Base-by-base conservation (phyloP, 2,113 vertebrate genomes). In the Bombycilla garrulus region DNA sequence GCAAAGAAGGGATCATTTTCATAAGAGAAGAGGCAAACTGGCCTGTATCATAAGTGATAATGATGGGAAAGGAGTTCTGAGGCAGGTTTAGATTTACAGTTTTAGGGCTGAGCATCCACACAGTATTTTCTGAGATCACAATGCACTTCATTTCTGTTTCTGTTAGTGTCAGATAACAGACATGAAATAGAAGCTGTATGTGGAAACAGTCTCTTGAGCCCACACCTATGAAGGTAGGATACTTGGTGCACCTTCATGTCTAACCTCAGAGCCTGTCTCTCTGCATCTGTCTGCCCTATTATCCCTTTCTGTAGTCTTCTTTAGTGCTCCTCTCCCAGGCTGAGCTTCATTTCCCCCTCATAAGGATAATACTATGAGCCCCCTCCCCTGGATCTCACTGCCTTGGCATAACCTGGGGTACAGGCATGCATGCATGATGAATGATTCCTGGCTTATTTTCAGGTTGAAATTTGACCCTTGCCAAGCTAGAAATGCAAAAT, bases 161-260 rank as follows among this genome's bases (percentile, higher is more conserved):
- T n/a, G 4, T 28, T 48, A 40, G 22, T 40, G 38, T 47, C 47
- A 66, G n/a, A 35, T 7, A n/a, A 17, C 26, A 58, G 17, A 13
- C 11, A n/a, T 0, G 0, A 58, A 42, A 44, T 2, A 51, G 60
- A 80, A 73, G 36, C 16, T 48, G 11, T 28, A 23, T n/a, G 15
- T 14, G 11, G 64, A 57, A 80, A 25, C 3, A 18, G 8, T 20
- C 17, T 67, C 33, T 58, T 61, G 62, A 86, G 25, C 13, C 2
- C 35, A 18, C 10, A 40, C 7, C 15, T n/a, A 17, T 0, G 0
- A 57, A 79, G 23, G 7, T 50, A 10, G 42, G 40, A 9, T 42
- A 33, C 33, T 45, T 58, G 13, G 3, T 23, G 20, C 15, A 70
- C 28, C 38, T 50, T 73, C 35, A 10, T 14, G 21, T 47, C 12